Evolutionary conservation across 2,888 invertebrate species (phyloP), one percentile per base, ranked within the genome.

Genomic region (Coenonympha glycerion): DNA sequence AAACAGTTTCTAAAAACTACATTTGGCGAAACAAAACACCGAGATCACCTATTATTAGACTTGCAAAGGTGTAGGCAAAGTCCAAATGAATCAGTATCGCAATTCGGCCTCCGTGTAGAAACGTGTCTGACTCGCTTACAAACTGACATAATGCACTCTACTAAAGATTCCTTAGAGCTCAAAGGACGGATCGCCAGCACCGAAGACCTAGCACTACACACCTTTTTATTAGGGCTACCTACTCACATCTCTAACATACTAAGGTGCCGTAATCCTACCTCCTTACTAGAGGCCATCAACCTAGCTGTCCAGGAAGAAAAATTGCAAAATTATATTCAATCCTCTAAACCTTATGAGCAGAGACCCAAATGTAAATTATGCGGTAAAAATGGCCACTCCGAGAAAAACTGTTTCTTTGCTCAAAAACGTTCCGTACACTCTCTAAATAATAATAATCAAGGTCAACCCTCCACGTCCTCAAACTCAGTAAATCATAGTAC

Each of bases 311-410:
- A 42, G 8, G 42, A 42, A 9, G 42, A 42, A 19, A 42, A 42
- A 30, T 26, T 42, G 11, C 41, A 42, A 11, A 42, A 42, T 16
- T 42, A 41, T 13, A 42, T 42, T 2, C 19, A 30, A 18, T 30
- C 30, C 8, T 42, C 11, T 4, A 19, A 11, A 4, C 28, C 13
- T 13, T 31, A 15, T 8, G 41, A 42, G 28, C 15, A 19, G 11
- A 42, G 11, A 18, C 28, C 41, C 9, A 42, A 3, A 3, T 42
- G 41, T n/a, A 42, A 11, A 13, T 6, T 31, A 6, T 31, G 31
- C 11, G 31, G 31, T 5, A 31, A 15, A 2, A 31, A 6, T 31
- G 31, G 31, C 13, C 31, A 31, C 15, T 31, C 31, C 4, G 31
- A 31, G 15, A 31, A 15, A 31, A 31, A 31, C 15, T 31, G 31